These are phyloP conservation scores for Halcyon malimbica DNA, from an alignment of 2,113 vertebrate genomes.

Conservation along the genomic window DNA sequence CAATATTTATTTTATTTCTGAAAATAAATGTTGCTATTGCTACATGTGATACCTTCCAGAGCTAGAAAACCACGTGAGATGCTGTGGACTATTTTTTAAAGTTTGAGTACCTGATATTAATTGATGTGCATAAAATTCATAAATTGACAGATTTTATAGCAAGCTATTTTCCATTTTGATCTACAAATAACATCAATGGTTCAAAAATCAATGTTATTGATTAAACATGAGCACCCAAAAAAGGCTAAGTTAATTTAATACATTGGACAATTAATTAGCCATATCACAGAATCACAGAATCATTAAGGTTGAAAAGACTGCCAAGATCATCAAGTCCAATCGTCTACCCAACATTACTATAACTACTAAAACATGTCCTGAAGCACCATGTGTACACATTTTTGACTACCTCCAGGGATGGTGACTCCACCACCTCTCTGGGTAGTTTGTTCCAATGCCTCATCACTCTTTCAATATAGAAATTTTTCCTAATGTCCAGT, in stretches of 20 bases:
- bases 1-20: background rate
- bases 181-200: background rate
- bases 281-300: background rate
- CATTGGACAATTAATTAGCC: background rate
- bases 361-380: too few species aligned
- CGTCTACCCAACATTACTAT: too few species aligned
- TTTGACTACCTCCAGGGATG: too few species aligned
- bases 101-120: background rate
- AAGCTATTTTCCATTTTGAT: background rate
- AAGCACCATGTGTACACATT: too few species aligned
- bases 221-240: background rate
- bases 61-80: background rate
- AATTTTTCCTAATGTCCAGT: too few species aligned
- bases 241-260: background rate
- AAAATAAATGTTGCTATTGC: background rate
- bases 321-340: too few species aligned
- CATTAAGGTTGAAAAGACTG: too few species aligned
- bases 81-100: background rate
- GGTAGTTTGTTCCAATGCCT: too few species aligned
- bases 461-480: too few species aligned
- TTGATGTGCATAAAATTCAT: background rate
- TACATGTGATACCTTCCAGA: background rate
- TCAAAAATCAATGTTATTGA: background rate
- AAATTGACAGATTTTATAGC: background rate
- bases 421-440: too few species aligned